These are phyloP conservation scores for Antheraea pernyi DNA, from an alignment of 1,140 invertebrate species.

Conservation along the genomic window DNA sequence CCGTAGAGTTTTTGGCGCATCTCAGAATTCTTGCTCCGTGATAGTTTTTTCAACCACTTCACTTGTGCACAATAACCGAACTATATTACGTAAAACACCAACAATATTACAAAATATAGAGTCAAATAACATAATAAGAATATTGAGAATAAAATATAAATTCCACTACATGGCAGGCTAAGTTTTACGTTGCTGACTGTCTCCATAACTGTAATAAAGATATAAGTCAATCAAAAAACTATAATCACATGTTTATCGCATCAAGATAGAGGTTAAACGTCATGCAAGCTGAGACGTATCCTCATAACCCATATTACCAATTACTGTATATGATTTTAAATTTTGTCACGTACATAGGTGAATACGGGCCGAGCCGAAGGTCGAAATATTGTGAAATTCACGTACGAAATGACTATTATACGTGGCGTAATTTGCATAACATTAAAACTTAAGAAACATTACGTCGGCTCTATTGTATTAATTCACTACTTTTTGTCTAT, in stretches of 20 bases:
- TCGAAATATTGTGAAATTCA: conserved; percentile 45
- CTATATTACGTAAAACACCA: too few relatives aligned
- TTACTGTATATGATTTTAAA: conserved; percentile 21
- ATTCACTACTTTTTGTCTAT: conserved; percentile 15
- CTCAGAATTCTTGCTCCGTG: too few relatives aligned
- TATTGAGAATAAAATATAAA: too few relatives aligned
- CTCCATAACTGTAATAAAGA: neutral
- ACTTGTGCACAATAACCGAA: too few relatives aligned
- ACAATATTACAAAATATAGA: too few relatives aligned
- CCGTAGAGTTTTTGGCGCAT: too few relatives aligned
- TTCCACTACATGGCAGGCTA: too few relatives aligned
- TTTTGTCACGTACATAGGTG: conserved; percentile 37
- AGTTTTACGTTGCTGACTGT: neutral
- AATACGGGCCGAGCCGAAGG: conserved; percentile 30
- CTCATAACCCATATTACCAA: conserved; percentile 2
- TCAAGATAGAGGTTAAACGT: conserved; percentile 11
- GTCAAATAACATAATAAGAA: too few relatives aligned
- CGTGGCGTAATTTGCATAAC: conserved; percentile 54
- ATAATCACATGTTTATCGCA: neutral
- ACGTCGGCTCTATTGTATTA: conserved; percentile 19
- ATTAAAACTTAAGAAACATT: conserved; percentile 48
- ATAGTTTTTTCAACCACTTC: too few relatives aligned
- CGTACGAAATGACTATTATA: conserved; percentile 48
- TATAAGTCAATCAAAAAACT: neutral
- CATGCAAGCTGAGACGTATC: conserved; percentile 1